Evolutionary conservation across 2,888 invertebrate genomes (phyloP), one percentile per base, ranked within the genome.

Genomic region (Epinotia brunnichana): DNA sequence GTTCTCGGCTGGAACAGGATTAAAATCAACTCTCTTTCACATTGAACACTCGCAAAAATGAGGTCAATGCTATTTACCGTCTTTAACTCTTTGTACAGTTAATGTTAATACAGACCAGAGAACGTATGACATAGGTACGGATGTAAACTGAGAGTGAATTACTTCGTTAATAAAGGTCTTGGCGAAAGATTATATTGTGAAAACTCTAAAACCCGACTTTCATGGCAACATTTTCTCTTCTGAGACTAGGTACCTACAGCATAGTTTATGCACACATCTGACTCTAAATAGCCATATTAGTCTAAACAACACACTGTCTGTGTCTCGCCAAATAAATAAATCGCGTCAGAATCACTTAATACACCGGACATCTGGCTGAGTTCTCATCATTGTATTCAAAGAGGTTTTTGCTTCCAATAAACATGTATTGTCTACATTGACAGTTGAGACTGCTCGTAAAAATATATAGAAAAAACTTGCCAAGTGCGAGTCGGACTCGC

Each of bases 301-400:
- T 17, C 54, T 64, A 64, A 64, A 39, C 64, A 64, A 4, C 21
- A 64, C 54, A 56, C 10, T 17, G 54, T 51, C 51, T 44, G 15
- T 44, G 15, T 44, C 15, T 51, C 53, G 53, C 39, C 41, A 39
- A 41, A 66, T 66, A 66, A 66, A 66, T 66, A 66, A 54, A 39
- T 24, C 54, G 44, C 15, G 64, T 35, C 54, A 54, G 64, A 54
- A 56, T 21, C 64, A 66, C 64, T 66, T 66, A 21, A 39, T 17
- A 53, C 54, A 41, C 64, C 64, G 64, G 64, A 54, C 64, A 66
- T 66, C 54, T 54, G 53, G 54, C 39, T 21, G 51, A 21, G 19
- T 29, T 54, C 64, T 66, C 64, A 54, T 66, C 64, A 66, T 66
- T 66, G 64, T 66, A 66, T 66, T 39, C 54, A 53, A 54, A 66